Evolutionary conservation across 1,140 invertebrate species (phyloP).

Genomic region (Platorchestia sp.): DNA sequence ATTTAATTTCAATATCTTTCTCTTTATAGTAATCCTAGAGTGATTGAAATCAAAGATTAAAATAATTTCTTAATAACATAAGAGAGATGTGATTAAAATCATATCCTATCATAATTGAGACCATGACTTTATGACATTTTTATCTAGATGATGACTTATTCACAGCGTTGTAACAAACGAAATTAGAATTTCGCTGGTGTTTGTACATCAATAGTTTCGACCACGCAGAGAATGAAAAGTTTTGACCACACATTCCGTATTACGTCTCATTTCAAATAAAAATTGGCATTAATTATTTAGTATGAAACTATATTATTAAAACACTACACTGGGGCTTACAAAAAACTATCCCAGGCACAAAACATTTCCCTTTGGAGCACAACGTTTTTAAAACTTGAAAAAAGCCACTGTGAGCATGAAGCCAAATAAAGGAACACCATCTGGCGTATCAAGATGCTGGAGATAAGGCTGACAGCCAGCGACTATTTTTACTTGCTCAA

Average conservation of each 20-base stretch:
- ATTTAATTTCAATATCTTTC: not conserved
- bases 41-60: not conserved
- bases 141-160: not conserved
- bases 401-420: not conserved
- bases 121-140: not conserved
- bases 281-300: not conserved
- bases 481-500: not conserved
- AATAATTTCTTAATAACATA: not conserved
- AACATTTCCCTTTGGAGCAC: not conserved
- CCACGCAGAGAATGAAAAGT: not conserved
- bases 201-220: not conserved
- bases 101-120: not conserved
- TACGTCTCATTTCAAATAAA: not conserved
- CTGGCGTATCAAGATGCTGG: not conserved
- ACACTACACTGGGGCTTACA: not conserved
- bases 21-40: not conserved
- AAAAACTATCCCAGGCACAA: not conserved
- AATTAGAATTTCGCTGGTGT: not conserved
- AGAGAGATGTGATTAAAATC: not conserved
- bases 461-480: conserved; percentile 19
- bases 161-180: too few relatives aligned
- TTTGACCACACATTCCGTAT: not conserved
- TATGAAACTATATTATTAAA: not conserved
- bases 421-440: conserved; percentile 22
- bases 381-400: not conserved